phyloP scores from a whole-genome alignment of 2,888 invertebrate species.

The Amorpha juglandis region DNA sequence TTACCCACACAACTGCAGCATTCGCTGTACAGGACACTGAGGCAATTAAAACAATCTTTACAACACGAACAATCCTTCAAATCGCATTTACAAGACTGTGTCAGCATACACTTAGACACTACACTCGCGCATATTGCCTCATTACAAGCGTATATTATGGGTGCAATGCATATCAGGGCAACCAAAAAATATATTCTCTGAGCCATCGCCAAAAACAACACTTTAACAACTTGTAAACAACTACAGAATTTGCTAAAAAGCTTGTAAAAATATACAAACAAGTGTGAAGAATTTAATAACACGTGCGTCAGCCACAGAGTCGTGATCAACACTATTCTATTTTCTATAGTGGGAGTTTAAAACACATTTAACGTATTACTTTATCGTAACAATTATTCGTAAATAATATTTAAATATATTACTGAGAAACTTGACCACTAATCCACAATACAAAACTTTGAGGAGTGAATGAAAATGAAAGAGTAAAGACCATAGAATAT shows the following conservation, averaged over 20 bases:
- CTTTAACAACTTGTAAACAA: conserved; percentile 31
- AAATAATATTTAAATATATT: conserved; percentile 22
- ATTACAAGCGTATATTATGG: conserved; percentile 88
- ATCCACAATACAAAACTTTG: conserved; percentile 21
- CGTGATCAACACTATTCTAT: conserved; percentile 15
- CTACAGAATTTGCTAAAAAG: conserved; percentile 40
- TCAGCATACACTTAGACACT: conserved; percentile 98
- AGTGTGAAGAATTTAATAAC: conserved; percentile 11
- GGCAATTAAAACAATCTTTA: conserved; percentile 95
- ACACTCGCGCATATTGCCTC: conserved; percentile 98
- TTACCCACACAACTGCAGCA: conserved; percentile 99
- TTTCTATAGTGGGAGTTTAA: neutral
- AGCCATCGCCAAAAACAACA: conserved; percentile 58
- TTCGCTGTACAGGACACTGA: conserved; percentile 94
- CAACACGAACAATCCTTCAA: conserved; percentile 96
- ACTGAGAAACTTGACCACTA: conserved; percentile 24
- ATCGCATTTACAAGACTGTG: conserved; percentile 98
- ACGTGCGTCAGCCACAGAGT: conserved; percentile 14
- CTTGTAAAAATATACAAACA: conserved; percentile 53
- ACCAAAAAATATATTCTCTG: conserved; percentile 62
- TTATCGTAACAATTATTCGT: neutral
- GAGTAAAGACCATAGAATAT: neutral
- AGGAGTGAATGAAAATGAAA: conserved; percentile 17
- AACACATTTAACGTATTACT: neutral
- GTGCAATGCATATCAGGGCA: conserved; percentile 64